Conservation (phyloP, 2,797 vertebrate species). For the Parauchenoglanis ngamensis region DNA sequence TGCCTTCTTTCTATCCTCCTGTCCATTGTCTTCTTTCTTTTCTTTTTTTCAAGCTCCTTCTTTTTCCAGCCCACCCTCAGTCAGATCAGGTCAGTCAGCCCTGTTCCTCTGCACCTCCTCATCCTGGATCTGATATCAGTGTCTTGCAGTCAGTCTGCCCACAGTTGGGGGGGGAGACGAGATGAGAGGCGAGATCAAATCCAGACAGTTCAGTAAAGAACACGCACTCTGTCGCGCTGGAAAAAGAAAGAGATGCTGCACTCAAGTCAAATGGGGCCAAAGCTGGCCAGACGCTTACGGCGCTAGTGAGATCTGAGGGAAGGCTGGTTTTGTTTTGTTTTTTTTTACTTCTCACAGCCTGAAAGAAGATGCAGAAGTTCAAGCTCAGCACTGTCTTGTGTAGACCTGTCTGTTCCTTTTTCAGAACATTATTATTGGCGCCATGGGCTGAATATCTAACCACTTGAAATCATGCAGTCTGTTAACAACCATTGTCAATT, state of each 20-base stretch:
- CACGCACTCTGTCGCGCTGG: neutral
- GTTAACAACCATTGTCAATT: neutral
- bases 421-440: neutral
- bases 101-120: constrained; percentile 49
- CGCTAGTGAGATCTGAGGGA: neutral
- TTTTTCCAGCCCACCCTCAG: constrained; percentile 15
- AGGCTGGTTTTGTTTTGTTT: neutral
- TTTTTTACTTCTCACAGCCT: neutral
- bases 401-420: neutral
- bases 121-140: constrained; percentile 23
- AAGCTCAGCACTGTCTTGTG: neutral
- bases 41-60: neutral
- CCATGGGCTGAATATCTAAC: neutral
- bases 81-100: constrained; percentile 38
- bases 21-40: neutral
- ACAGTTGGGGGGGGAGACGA: neutral
- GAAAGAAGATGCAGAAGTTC: neutral
- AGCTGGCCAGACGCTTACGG: constrained; percentile 25
- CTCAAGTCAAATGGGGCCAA: constrained; percentile 7
- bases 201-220: constrained; percentile 23
- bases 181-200: constrained; percentile 32
- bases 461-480: neutral
- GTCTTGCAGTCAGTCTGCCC: constrained; percentile 42
- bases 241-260: neutral
- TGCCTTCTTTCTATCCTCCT: neutral